Evolutionary conservation across 1,140 invertebrate genomes (phyloP).

Genomic region (Camponotus floridanus): DNA sequence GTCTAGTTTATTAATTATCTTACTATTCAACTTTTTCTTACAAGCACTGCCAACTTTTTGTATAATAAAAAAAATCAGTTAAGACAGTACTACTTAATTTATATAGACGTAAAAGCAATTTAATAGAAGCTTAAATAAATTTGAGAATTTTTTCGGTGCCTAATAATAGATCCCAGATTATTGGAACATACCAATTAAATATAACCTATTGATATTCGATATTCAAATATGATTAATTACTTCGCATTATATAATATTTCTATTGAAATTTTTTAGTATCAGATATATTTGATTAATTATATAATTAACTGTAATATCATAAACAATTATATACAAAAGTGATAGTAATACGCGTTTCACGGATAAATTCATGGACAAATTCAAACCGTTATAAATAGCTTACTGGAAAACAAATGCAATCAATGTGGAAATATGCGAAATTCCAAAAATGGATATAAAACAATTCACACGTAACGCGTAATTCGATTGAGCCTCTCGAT

Average conservation of each 20-base stretch:
- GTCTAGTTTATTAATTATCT: constrained; percentile 38
- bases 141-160: not conserved
- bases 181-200: not conserved
- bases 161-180: not conserved
- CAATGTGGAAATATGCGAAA: not conserved
- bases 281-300: constrained; percentile 6
- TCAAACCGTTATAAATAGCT: not conserved
- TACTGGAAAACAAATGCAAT: not conserved
- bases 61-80: not conserved
- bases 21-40: not conserved
- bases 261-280: not conserved
- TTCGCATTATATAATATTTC: not conserved
- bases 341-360: not conserved
- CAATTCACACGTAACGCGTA: not conserved
- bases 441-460: constrained; percentile 20
- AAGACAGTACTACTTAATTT: constrained; percentile 3
- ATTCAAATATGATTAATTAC: constrained; percentile 39
- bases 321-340: constrained; percentile 5
- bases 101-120: not conserved
- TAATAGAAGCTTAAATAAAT: constrained; percentile 14
- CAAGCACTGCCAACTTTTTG: too few species aligned
- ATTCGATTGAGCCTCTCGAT: constrained; percentile 23
- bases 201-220: constrained; percentile 31
- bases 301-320: not conserved
- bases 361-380: not conserved